Evolutionary conservation across 2,113 vertebrate species (phyloP), one percentile per base, ranked within the genome.

Genomic region (Leptodactylus fuscus): DNA sequence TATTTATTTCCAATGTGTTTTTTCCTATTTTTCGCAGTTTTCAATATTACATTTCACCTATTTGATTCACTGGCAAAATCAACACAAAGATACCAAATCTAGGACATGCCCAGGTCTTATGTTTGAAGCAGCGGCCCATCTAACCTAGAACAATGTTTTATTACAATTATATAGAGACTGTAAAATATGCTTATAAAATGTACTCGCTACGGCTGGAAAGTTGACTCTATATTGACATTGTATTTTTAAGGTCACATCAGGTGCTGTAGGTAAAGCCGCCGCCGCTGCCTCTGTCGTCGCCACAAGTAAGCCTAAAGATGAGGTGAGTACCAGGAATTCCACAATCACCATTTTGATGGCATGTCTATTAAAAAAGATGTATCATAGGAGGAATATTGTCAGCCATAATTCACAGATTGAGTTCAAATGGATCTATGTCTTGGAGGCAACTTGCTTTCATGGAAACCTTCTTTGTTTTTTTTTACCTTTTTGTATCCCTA

Each of bases 231-330:
- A 10, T 53, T 46, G 24, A 8, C 0, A 41, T 32, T 24, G 11
- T 71, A 44, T 49, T 15, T 5, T 48, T 1, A 15, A 85, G 83
- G 60, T 70, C 15, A 24, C 60, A 3, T 51, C 83, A 5, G n/a
- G 74, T 29, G 46, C 48, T 85, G 58, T 32, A 29, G 62, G 74
- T 18, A 85, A 85, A 70, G 83, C 62, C 3, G 74, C 62, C 3
- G 74, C 83, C 51, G 75, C 62, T 51, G 58, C n/a, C 71, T 29
- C 60, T 29, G 22, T 38, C 6, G 75, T 46, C 53, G 44, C 48
- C 22, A n/a, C 74, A 22, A 29, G 22, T 38, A 85, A 79, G 53
- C 46, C 58, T 38, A 85, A 79, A 55, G 60, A 85, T 44, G 62
- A 70, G 62, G 83, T 85, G 27, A 70, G 32, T 46, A 46, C 15